These are phyloP conservation scores for Danio choprae DNA, from an alignment of 2,797 vertebrate species.

Conservation along the genomic window DNA sequence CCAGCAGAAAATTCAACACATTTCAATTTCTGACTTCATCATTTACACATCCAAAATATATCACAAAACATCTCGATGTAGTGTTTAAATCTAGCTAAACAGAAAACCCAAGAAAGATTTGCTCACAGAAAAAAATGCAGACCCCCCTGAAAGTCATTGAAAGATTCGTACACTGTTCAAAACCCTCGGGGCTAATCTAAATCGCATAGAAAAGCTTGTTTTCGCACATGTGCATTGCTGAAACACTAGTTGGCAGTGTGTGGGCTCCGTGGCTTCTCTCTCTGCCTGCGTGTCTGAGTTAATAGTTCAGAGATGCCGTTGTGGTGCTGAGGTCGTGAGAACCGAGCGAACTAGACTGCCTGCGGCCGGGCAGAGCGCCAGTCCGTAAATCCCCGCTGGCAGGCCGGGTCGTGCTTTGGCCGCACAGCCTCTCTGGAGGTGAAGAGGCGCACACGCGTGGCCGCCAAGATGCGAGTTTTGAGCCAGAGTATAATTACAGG, in stretches of 20 bases:
- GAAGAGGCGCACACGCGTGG: constrained; percentile 75
- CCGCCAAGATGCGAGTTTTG: constrained; percentile 69
- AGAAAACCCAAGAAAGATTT: not conserved
- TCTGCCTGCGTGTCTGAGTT: constrained; percentile 77
- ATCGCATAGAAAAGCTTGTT: constrained; percentile 55
- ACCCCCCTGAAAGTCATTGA: constrained; percentile 24
- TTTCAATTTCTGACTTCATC: not conserved
- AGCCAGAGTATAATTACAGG: constrained; percentile 62
- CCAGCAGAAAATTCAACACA: not conserved
- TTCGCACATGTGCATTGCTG: constrained; percentile 64
- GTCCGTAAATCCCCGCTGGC: constrained; percentile 83
- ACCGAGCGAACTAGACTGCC: constrained; percentile 83
- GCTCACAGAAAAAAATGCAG: not conserved
- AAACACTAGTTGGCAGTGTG: constrained; percentile 77
- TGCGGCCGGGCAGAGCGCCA: constrained; percentile 85
- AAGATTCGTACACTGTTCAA: constrained; percentile 19
- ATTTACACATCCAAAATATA: not conserved
- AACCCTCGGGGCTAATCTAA: constrained; percentile 58
- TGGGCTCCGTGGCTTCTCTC: constrained; percentile 75
- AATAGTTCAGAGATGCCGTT: constrained; percentile 82
- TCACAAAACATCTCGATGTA: not conserved
- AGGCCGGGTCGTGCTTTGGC: constrained; percentile 70
- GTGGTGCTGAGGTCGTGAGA: constrained; percentile 89
- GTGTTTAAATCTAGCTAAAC: constrained; percentile 17
- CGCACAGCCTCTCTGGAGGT: constrained; percentile 71